Conservation (phyloP, 2,797 vertebrate species). For the Nannoperca australis region DNA sequence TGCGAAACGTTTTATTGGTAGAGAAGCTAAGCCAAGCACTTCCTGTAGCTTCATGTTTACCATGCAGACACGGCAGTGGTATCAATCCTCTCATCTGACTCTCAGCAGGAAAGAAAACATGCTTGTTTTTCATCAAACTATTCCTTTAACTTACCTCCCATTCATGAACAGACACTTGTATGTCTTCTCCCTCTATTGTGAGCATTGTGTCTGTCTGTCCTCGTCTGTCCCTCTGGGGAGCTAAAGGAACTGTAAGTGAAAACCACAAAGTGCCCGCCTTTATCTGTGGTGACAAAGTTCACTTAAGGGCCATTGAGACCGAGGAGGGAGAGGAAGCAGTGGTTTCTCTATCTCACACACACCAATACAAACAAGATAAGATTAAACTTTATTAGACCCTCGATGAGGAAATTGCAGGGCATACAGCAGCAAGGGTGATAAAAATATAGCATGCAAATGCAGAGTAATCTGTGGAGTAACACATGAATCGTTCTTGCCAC, state of each 20-base stretch:
- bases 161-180: neutral
- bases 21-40: constrained; percentile 8
- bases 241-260: constrained; percentile 11
- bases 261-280: constrained; percentile 16
- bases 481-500: neutral
- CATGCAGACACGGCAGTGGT: neutral
- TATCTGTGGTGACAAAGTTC: constrained; percentile 66
- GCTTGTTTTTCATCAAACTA: neutral
- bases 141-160: constrained; percentile 64
- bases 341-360: neutral
- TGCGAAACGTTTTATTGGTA: no score
- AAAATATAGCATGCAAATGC: no score
- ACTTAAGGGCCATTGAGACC: constrained; percentile 70
- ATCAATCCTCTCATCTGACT: neutral
- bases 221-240: neutral
- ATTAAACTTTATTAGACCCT: no score
- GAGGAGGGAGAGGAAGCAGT: constrained; percentile 7
- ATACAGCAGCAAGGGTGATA: no score
- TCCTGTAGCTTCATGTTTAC: neutral
- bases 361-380: neutral
- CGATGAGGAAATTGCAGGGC: no score
- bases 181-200: constrained; percentile 18
- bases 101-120: neutral
- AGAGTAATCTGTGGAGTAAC: neutral
- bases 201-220: neutral